These are phyloP conservation scores for Neotoma lepida DNA, from an alignment of 2,113 vertebrate genomes.

Conservation along the genomic window DNA sequence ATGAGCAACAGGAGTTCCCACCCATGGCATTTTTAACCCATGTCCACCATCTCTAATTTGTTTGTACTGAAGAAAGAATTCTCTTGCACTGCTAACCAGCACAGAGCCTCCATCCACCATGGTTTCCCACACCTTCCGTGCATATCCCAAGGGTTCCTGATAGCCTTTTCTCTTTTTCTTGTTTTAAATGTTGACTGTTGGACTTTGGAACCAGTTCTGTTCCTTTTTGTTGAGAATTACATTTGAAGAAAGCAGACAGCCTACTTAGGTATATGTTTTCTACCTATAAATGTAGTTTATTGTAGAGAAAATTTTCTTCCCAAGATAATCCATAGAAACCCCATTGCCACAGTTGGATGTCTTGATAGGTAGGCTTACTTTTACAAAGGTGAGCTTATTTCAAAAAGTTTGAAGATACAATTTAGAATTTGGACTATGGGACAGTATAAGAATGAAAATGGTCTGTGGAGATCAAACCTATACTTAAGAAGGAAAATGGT, in stretches of 20 bases:
- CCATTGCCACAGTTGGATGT: not conserved
- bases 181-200: not conserved
- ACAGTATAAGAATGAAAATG: not conserved
- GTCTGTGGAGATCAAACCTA: not conserved
- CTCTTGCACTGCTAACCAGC: not conserved
- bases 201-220: constrained; percentile 6
- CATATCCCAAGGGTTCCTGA: not conserved
- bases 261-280: not conserved
- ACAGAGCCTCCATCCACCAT: not conserved
- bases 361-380: not conserved
- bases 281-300: not conserved
- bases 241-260: not conserved
- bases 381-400: not conserved
- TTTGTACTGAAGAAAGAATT: not conserved
- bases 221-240: not conserved
- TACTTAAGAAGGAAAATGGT: constrained; percentile 6
- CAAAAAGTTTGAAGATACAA: not conserved
- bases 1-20: not conserved
- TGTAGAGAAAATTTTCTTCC: constrained; percentile 8
- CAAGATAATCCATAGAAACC: not conserved
- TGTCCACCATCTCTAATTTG: not conserved
- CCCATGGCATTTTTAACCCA: not conserved
- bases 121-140: not conserved
- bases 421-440: not conserved
- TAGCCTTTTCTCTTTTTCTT: not conserved